Percentiles rank a stretch among this genome's conserved stretches.
Conservation (phyloP, 2,113 vertebrate species). For the Leptobrachium leishanense region DNA sequence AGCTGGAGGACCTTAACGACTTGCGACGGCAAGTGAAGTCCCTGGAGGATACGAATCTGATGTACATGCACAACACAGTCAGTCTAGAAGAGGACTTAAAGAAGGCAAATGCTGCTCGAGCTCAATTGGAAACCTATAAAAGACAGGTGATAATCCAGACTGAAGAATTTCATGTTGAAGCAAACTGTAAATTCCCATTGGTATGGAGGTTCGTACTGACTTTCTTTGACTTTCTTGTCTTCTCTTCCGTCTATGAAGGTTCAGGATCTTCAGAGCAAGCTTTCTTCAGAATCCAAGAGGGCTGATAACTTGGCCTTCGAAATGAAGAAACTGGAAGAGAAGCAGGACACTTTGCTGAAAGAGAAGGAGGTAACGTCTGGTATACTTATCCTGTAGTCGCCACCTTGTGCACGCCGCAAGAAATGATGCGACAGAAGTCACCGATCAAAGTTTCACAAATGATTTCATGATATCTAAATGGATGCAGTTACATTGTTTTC, state of each 20-base stretch:
- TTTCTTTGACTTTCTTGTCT: not conserved
- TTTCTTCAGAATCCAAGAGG: constrained; percentile 88
- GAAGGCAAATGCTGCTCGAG: constrained; percentile 90
- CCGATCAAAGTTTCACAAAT: too few species aligned
- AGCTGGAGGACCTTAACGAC: constrained; percentile 90
- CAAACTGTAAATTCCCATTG: too few species aligned
- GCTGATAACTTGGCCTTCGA: constrained; percentile 91
- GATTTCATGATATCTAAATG: too few species aligned
- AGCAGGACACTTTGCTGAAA: constrained; percentile 84
- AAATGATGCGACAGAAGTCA: too few species aligned
- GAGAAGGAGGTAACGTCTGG: constrained; percentile 84
- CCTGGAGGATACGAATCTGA: constrained; percentile 93
- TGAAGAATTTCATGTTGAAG: not conserved
- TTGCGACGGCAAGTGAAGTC: constrained; percentile 90
- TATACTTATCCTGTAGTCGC: too few species aligned
- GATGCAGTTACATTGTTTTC: too few species aligned
- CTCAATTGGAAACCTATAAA: constrained; percentile 92
- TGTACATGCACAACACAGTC: constrained; percentile 95
- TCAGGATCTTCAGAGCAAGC: constrained; percentile 87
- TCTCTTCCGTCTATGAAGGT: constrained; percentile 68
- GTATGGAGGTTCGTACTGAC: not conserved
- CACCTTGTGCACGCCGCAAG: too few species aligned
- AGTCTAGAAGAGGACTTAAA: constrained; percentile 93
- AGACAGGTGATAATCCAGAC: constrained; percentile 73
- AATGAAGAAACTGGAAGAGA: constrained; percentile 89